Conservation (phyloP, 2,113 vertebrate genomes). For the Copsychus sechellarum region DNA sequence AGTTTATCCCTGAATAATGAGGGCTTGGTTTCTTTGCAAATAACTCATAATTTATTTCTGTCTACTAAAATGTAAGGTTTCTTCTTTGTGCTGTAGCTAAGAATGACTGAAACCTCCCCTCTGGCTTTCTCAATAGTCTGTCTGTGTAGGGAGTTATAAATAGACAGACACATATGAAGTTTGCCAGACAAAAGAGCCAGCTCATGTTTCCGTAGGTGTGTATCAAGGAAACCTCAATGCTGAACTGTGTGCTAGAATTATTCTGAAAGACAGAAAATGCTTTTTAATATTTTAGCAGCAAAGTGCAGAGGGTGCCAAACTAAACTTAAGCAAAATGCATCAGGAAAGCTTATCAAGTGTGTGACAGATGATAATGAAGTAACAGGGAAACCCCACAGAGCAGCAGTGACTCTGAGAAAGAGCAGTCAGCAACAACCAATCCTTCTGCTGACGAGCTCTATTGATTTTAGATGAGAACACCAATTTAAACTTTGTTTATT, state of each 20-base stretch:
- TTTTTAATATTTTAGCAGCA: not conserved
- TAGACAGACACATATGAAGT: not conserved
- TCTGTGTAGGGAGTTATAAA: conserved; percentile 33
- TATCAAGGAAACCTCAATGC: not conserved
- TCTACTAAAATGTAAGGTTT: not conserved
- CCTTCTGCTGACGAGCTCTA: not conserved
- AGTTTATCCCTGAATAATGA: not conserved
- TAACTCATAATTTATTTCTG: not conserved
- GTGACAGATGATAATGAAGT: not conserved
- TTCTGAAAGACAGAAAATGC: not conserved
- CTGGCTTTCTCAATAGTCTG: conserved; percentile 13
- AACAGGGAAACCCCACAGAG: not conserved
- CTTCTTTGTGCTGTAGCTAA: not conserved
- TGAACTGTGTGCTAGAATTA: not conserved
- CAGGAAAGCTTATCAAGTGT: not conserved
- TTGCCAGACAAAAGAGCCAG: conserved; percentile 29
- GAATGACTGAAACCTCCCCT: not conserved
- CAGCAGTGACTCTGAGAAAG: not conserved
- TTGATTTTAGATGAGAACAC: not conserved
- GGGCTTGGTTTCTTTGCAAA: not conserved
- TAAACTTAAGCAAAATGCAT: not conserved
- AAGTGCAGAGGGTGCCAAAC: not conserved
- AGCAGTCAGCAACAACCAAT: not conserved
- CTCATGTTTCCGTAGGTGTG: conserved; percentile 6
- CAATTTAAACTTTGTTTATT: not conserved